Evolutionary conservation across 2,797 vertebrate species (phyloP), one percentile per base, ranked within the genome.

Genomic region (Caiman crocodilus): DNA sequence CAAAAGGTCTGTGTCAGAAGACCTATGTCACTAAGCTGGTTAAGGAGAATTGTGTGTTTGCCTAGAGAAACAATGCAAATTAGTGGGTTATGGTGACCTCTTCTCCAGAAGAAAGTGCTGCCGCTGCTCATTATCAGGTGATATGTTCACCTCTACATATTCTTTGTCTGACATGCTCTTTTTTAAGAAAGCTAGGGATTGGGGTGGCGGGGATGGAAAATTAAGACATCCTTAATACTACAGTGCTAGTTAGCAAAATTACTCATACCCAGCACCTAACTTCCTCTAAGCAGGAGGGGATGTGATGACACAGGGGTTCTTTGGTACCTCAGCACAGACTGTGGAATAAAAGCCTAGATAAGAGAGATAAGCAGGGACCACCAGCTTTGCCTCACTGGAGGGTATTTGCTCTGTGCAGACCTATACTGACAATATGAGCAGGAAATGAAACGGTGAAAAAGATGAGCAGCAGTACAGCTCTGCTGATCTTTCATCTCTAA

Each of bases 361-460:
- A n/a, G 23, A 15, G 35, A 58, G 79, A 63, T 73, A 26, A n/a
- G 3, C 5, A 42, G 26, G 71, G 10, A 14, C 20, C 35, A 20
- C 5, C 14, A 30, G 58, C 25, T 67, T 25, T 21, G 17, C 56
- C 63, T n/a, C 6, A 5, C 23, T 6, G 59, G 71, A 3, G 28
- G 30, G 12, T 32, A 2, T 20, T 42, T 55, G 60, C 28, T 30
- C 28, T 13, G 0, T 2, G 55, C 50, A 7, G 65, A 30, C 57
- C 0, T 0, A 12, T 32, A n/a, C 15, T n/a, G 74, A 57, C 60
- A 75, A 65, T 56, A 77, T 76, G 4, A 65, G 67, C 4, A 26
- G 23, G 28, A 3, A 79, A 59, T 17, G 77, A 21, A 35, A 75
- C 4, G 25, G 5, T 21, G 25, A 63, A 3, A 55, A 63, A 16